A percentile compares a stretch with the other conserved stretches of the same genome.
phyloP scores from a whole-genome alignment of 2,113 vertebrate species.

The Paramormyrops kingsleyae region DNA sequence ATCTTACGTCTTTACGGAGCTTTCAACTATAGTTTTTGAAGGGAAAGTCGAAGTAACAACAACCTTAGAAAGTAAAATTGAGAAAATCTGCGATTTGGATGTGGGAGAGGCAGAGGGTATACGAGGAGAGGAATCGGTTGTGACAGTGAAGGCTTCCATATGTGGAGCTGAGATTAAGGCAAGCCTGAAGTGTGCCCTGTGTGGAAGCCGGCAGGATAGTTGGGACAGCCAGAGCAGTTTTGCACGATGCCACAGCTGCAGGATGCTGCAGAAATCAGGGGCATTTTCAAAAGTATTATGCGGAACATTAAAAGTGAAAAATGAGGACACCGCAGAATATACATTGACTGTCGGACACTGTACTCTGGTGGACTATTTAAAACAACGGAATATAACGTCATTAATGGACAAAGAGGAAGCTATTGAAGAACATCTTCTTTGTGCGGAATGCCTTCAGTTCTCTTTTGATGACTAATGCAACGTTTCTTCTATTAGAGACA shows the following conservation, averaged over 20 bases:
- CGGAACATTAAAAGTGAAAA: neutral
- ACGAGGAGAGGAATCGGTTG: neutral
- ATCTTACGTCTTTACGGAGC: neutral
- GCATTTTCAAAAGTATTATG: neutral
- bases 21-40: neutral
- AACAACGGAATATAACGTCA: neutral
- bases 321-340: neutral
- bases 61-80: rapidly evolving
- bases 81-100: neutral
- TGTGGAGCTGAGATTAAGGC: too few species aligned
- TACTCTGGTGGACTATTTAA: neutral
- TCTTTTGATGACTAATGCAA: neutral
- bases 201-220: neutral
- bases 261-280: neutral
- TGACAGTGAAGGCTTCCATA: neutral
- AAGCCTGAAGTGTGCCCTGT: neutral
- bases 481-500: neutral
- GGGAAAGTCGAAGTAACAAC: neutral
- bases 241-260: neutral
- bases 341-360: neutral
- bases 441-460: neutral
- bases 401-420: neutral
- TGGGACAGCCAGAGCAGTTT: neutral
- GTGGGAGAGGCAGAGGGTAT: neutral
- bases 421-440: neutral